Evolutionary conservation across 2,113 vertebrate genomes (phyloP).

Genomic region (Engystomops pustulosus): DNA sequence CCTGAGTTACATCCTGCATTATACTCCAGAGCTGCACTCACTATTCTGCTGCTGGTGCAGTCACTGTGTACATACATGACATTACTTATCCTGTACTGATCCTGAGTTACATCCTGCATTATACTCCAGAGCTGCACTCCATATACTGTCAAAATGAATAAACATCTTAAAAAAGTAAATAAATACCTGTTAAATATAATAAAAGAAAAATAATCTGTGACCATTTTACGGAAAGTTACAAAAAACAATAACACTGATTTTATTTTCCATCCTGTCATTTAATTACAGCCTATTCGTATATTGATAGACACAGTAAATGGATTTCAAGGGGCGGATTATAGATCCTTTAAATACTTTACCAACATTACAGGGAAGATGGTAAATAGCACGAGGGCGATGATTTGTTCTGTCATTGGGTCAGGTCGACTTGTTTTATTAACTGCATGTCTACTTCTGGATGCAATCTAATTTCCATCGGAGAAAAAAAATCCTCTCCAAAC

Average conservation of each 20-base stretch:
- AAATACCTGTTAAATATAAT: neutral
- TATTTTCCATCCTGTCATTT: neutral
- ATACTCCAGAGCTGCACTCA: no score
- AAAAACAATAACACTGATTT: neutral
- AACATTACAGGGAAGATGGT: neutral
- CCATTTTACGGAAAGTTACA: neutral
- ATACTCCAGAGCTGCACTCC: no score
- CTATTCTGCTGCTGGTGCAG: no score
- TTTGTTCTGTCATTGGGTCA: conserved; percentile 11
- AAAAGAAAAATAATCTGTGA: neutral
- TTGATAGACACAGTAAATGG: neutral
- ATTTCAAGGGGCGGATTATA: no score
- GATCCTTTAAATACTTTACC: conserved; percentile 1
- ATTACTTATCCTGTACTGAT: no score
- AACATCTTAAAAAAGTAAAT: neutral
- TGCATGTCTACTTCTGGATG: neutral
- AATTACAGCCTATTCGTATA: neutral
- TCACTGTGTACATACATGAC: no score
- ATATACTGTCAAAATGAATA: neutral
- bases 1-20: no score
- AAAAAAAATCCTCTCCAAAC: neutral
- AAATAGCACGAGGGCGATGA: neutral
- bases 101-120: no score
- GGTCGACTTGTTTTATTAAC: conserved; percentile 9
- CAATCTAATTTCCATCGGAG: conserved; percentile 21